Evolutionary conservation across 2,888 invertebrate species (phyloP), one percentile per base, ranked within the genome.

Genomic region (Caenorhabditis sp.): DNA sequence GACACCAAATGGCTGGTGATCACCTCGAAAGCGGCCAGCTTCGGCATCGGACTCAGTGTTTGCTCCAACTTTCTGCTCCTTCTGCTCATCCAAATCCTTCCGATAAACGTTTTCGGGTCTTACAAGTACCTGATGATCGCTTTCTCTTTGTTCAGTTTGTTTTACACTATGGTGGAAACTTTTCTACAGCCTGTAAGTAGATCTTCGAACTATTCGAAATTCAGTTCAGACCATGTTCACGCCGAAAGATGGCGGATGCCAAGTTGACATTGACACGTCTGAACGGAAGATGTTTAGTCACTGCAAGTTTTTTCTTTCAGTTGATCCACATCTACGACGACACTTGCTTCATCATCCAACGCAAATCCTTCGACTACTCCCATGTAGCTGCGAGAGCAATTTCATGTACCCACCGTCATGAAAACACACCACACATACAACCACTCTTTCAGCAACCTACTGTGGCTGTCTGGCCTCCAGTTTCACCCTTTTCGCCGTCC

Each of bases 321-420:
- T 22, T 74, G 4, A 47, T 74, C n/a, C 72, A 74, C 37, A 56
- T 65, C 22, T 74, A 74, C 28, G 72, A 74, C 18, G 56, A 74
- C 47, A 74, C 72, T 1, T 58, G 64, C 13, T 74, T 74, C 50
- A 40, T 74, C 2, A 47, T 74, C n/a, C 72, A 74, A 50, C 20
- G 58, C 24, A 74, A 74, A 22, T 6, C 28, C 1, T 74, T 44
- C 8, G 26, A 65, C 18, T 65, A 74, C 22, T 50, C 37, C 5
- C 55, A 64, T 18, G 58, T 47, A 2, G 50, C 58, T 13, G 72
- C 72, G 0, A 44, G 58, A 32, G 64, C 50, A 15, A 50, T 72
- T 72, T 72, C 64, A 11, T 65, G 70, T 70, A 40, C 32, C 32
- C 32, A 32, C 32, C 9, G 4, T 9, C 5, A 9, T 32, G 32